Base-by-base conservation (phyloP, 2,113 vertebrate genomes). In the Conger conger region DNA sequence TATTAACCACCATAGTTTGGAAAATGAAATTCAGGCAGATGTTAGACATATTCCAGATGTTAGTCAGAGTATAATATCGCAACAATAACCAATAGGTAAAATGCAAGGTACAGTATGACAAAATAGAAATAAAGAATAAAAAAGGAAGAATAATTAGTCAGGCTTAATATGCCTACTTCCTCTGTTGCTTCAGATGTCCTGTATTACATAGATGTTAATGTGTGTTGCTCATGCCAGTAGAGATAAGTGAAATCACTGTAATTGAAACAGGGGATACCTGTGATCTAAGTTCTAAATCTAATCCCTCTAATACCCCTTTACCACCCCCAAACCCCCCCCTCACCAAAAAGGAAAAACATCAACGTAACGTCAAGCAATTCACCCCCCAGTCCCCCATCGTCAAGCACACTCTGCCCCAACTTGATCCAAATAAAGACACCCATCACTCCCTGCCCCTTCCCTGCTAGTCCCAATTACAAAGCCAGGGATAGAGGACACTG, bases 351-450 rank as follows among this genome's bases (percentile, higher is more conserved):
- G 18, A 57, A 57, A 11, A 11, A 11, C 18, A 84, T 33, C 78
- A 60, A 82, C 73, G 54, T 53, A 36, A 83, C 54, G 82, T 82
- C 13, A 50, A 86, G 82, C 90, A 88, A 88, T 87, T 82, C 77
- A 86, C 86, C 88, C 84, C 87, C 88, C 82, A 68, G 84, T 86
- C 90, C 82, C 86, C 88, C 87, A 84, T 86, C 57, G 45, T 76
- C 85, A 73, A 88, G 85, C 83, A 86, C 84, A 87, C 88, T 88
- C 81, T 68, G 79, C 57, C 38, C 76, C 77, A 82, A 83, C 82
- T 81, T 68, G 40, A 36, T 68, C 53, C 63, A 85, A 42, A 86
- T 85, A 79, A 80, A 82, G 83, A 83, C 82, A 54, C 45, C 85
- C 85, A 50, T 84, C 85, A 53, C 20, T 63, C 57, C 8, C 57